These are phyloP conservation scores for Molanna angustata DNA, from an alignment of 2,888 invertebrate species.

Conservation along the genomic window DNA sequence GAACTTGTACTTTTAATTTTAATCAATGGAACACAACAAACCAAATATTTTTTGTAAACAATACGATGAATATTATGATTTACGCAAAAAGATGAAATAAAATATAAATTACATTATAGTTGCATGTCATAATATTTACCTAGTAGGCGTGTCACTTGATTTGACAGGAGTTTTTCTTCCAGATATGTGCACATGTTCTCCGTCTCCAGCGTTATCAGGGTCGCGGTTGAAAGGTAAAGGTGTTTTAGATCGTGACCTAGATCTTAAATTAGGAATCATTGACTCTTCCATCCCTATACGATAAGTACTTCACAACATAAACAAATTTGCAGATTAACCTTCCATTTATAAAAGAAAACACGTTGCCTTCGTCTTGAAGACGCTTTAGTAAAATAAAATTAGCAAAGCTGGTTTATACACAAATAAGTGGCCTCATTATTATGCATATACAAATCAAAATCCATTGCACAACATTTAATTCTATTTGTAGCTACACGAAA, in stretches of 20 bases:
- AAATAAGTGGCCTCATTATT: constrained; percentile 39
- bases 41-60: too few species aligned
- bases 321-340: constrained; percentile 22
- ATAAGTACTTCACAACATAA: constrained; percentile 15
- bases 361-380: neutral
- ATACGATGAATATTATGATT: too few species aligned
- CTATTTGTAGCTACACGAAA: constrained; percentile 21
- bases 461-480: constrained; percentile 32
- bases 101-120: too few species aligned
- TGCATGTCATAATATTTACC: too few species aligned
- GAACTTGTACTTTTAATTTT: too few species aligned
- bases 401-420: constrained; percentile 37
- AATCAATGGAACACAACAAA: too few species aligned
- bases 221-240: constrained; percentile 62
- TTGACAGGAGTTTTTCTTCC: constrained; percentile 51
- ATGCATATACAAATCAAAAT: constrained; percentile 38
- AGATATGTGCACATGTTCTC: constrained; percentile 52
- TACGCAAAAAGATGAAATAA: too few species aligned
- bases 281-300: constrained; percentile 13
- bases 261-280: constrained; percentile 54
- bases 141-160: constrained; percentile 50
- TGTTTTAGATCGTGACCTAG: constrained; percentile 69
- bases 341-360: constrained; percentile 9
- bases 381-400: neutral
- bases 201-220: constrained; percentile 54